Base-by-base conservation (phyloP, 2,888 invertebrate genomes). In the Cecidostiba fungosa region DNA sequence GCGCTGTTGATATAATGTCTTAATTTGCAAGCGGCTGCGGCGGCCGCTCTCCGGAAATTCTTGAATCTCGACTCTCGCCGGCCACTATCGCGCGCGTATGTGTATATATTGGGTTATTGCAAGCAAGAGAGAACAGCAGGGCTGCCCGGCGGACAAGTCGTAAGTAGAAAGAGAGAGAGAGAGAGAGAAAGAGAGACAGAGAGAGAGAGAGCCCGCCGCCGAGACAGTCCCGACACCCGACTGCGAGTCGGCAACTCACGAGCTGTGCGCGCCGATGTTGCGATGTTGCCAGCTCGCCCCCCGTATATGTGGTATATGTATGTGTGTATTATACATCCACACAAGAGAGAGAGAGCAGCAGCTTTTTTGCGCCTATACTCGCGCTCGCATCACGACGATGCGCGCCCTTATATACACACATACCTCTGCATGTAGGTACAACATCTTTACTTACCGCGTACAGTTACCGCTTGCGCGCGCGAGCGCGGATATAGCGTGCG, bases 241-340 rank as follows among this genome's bases (percentile, higher is more conserved):
- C 54, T 66, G 66, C 66, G 66, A 66, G 66, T 29, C 29, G 66
- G 66, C 66, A 66, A 29, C 74, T 19, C 66, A 59, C 69, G 36
- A 36, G 50, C 14, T 14, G 43, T 59, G 59, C 39, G 26, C 39
- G 23, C 47, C 29, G 74, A 70, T 88, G 89, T 87, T 39, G 87
- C 89, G 89, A 90, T 90, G 91, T 91, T 91, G 90, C 90, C 89
- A 87, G 87, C 85, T 90, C 88, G 86, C 86, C 47, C 19, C 23
- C n/a, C 23, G 19, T 3, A 62, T 47, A 1, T 47, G 66, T 84
- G 23, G 70, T 72, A 69, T 74, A 16, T 47, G 72, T 87, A 89
- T 88, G 87, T 89, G 88, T 87, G 70, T 87, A 88, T 89, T 90
- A 90, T 90, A 90, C 90, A 90, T 62, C 77, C 81, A 73, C 81